Evolutionary conservation across 2,797 vertebrate species (phyloP), one percentile per base, ranked within the genome.

Genomic region (Mastacembelus armatus): DNA sequence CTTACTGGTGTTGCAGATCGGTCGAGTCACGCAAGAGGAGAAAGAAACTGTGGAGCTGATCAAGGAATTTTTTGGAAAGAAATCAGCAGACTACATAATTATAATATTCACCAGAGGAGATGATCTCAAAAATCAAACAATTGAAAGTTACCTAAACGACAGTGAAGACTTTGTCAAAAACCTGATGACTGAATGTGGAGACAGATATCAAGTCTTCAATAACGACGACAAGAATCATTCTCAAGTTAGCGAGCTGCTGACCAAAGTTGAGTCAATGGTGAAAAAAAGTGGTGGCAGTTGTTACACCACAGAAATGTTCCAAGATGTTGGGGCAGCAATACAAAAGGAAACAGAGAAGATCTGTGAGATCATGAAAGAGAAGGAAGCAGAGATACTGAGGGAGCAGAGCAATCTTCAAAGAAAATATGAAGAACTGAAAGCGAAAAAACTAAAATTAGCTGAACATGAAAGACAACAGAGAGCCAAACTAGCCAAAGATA

Each of bases 31-130:
- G 21, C 0, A 6, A 1, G 82, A 87, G 10, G 71, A 77, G 35
- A 52, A 21, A 52, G 27, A 66, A 0, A 42, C 85, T 0, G 54
- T 85, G 36, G 1, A 62, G 2, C 24, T 70, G 0, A 70, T 83
- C 30, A 76, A 40, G 26, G 8, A 1, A 0, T 39, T 55, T 10
- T 86, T 86, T 24, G 82, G 85, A 0, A 0, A 55, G 15, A 40
- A 24, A 29, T 59, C 81, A 30, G 4, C 50, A 29, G 50, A 83
- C 0, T 80, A 72, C 43, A 67, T 70, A 1, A 44, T 83, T 4
- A 0, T 72, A 2, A 3, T 80, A 4, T 78, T 87, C 38, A 87
- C 81, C 19, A 56, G 12, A 63, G 85, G 85, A 59, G 85, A 87
- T 11, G 45, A 66, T 0, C 82, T 87, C 7, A 4, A 0, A 16